A percentile compares a stretch with the other conserved stretches of the same genome.
Conservation (phyloP, 2,888 invertebrate species). For the Andrena hattorfiana region DNA sequence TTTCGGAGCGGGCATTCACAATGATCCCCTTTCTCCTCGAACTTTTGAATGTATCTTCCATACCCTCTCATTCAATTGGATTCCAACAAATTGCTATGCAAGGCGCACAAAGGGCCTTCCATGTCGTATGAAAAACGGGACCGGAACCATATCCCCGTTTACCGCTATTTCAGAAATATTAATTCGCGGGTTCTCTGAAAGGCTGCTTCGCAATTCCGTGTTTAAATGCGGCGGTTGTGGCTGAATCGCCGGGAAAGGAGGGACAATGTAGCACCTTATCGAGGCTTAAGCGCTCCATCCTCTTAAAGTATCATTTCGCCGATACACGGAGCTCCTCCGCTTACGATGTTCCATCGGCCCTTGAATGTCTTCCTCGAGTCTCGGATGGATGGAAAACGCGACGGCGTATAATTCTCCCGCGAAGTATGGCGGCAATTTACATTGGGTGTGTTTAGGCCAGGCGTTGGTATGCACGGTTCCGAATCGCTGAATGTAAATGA, state of each 20-base stretch:
- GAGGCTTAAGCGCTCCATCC: slow-evolving; percentile 30
- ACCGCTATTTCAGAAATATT: slow-evolving; percentile 36
- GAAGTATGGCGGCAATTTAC: slow-evolving; percentile 8
- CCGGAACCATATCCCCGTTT: not conserved
- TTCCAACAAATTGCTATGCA: slow-evolving; percentile 13
- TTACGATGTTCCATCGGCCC: slow-evolving; percentile 34
- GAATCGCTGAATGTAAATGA: not conserved
- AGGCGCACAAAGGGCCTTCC: slow-evolving; percentile 2
- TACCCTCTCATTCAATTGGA: not conserved
- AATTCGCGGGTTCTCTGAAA: slow-evolving; percentile 25
- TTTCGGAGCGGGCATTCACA: slow-evolving; percentile 1
- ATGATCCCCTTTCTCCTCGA: not conserved
- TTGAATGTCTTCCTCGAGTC: slow-evolving; percentile 24
- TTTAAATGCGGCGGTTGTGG: slow-evolving; percentile 5
- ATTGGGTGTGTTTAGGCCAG: not conserved
- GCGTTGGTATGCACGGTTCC: not conserved
- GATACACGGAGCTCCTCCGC: slow-evolving; percentile 38
- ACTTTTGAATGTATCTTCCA: slow-evolving; percentile 3
- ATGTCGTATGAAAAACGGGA: not conserved
- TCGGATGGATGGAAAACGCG: not conserved
- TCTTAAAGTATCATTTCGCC: slow-evolving; percentile 50
- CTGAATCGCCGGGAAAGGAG: slow-evolving; percentile 3
- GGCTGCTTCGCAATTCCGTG: not conserved
- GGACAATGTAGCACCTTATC: slow-evolving; percentile 47
- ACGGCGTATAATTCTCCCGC: slow-evolving; percentile 4